These are phyloP conservation scores for Cynodonichthys magdalenae DNA, from an alignment of 2,797 vertebrate genomes.

Conservation along the genomic window DNA sequence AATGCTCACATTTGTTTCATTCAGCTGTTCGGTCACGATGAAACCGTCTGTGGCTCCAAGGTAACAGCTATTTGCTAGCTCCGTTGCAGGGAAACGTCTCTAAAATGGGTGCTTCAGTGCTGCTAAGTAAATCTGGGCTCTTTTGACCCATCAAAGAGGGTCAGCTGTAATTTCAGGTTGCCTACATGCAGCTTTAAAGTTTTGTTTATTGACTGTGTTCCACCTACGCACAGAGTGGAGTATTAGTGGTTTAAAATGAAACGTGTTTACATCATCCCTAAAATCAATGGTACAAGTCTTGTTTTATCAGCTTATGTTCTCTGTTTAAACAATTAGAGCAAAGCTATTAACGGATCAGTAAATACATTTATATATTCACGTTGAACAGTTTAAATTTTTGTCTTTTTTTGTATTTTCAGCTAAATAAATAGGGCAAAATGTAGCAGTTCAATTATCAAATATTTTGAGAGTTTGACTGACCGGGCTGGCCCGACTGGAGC, in stretches of 20 bases:
- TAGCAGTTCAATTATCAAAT: conserved; percentile 70
- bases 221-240: conserved; percentile 9
- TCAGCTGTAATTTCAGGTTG: conserved; percentile 8
- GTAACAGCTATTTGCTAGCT: conserved; percentile 50
- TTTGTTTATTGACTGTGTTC: conserved; percentile 21
- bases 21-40: conserved; percentile 25
- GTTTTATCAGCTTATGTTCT: conserved; percentile 30
- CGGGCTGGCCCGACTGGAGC: conserved; percentile 54
- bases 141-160: conserved; percentile 41
- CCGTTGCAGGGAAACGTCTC: conserved; percentile 39
- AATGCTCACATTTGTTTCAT: conserved; percentile 28
- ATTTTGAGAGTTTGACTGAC: conserved; percentile 78
- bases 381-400: conserved; percentile 44
- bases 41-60: conserved; percentile 34
- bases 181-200: conserved; percentile 13
- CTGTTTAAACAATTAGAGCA: conserved; percentile 24
- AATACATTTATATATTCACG: conserved; percentile 42
- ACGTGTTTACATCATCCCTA: conserved; percentile 27
- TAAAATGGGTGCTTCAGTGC: conserved; percentile 31
- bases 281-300: conserved; percentile 37
- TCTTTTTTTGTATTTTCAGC: conserved; percentile 32
- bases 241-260: conserved; percentile 15
- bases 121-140: conserved; percentile 28
- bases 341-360: conserved; percentile 8
- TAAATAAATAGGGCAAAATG: conserved; percentile 50